Evolutionary conservation across 2,113 vertebrate genomes (phyloP), one percentile per base, ranked within the genome.

Genomic region (Phaethornis superciliosus): DNA sequence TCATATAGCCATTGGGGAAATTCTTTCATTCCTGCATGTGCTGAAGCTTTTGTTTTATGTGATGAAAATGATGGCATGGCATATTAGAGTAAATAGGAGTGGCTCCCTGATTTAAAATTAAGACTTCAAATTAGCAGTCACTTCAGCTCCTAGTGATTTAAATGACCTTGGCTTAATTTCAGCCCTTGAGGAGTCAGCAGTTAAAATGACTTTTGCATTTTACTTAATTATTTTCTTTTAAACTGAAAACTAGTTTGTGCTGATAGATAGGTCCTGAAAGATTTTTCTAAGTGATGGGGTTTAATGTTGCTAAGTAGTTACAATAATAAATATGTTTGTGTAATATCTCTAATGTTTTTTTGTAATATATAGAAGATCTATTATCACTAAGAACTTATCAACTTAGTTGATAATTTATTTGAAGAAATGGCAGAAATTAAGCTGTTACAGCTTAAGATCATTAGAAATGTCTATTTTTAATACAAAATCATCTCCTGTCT

Each of bases 351-450:
- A 28, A 15, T 24, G 59, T 75, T 80, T 71, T 62, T 75, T 56
- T 76, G 23, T 32, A 51, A 51, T 74, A 75, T 63, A 35, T 27
- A 13, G 5, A 28, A 78, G 80, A 51, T 18, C 8, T 82, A 2
- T 65, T 56, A 23, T 59, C 24, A n/a, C 42, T 22, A 64, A 51
- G 35, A 52, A 22, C 18, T 46, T 80, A 77, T 80, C 42, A 72
- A 52, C 17, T 10, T 84, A 26, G 60, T 68, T 89, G 16, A 18
- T 62, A 55, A 85, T 44, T 94, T 92, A 58, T 54, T 21, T 82
- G 76, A 91, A 86, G 35, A 74, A 76, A 62, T 96, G 89, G 44
- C 80, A 84, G 54, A 80, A 94, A 40, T n/a, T n/a, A n/a, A 83
- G 28, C 72, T 60, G 22, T 42, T 16, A 56, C 24, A 37, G 23